Evolutionary conservation across 2,888 invertebrate species (phyloP).

Genomic region (Carpatolechia fugitivella): DNA sequence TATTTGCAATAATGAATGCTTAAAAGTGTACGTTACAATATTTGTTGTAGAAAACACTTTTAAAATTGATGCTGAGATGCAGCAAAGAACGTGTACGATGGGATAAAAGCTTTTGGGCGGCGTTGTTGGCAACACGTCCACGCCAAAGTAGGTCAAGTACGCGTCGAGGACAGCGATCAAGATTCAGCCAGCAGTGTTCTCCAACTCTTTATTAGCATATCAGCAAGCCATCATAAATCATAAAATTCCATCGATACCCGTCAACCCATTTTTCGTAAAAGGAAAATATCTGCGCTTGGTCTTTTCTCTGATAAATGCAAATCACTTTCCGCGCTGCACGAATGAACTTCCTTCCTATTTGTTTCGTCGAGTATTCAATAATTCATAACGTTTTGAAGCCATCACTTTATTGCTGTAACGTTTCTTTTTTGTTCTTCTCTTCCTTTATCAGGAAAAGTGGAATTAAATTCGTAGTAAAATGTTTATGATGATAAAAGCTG

Average conservation of each 20-base stretch:
- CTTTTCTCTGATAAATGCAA: constrained; percentile 41
- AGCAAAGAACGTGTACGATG: background rate
- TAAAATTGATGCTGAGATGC: background rate
- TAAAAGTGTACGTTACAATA: background rate
- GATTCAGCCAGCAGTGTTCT: constrained; percentile 33
- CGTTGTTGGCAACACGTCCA: constrained; percentile 48
- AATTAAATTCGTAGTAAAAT: too few relatives aligned
- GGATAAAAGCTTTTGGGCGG: constrained; percentile 22
- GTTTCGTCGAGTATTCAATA: constrained; percentile 19
- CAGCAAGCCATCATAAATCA: constrained; percentile 60
- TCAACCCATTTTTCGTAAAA: constrained; percentile 38
- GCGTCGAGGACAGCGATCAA: constrained; percentile 54
- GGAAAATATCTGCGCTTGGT: constrained; percentile 37
- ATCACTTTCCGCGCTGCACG: constrained; percentile 35
- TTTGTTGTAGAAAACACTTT: background rate
- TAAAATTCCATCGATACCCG: constrained; percentile 45
- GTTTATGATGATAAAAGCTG: background rate
- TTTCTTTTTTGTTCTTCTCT: background rate
- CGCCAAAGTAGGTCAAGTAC: constrained; percentile 67
- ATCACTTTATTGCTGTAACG: constrained; percentile 2
- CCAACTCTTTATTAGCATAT: constrained; percentile 58
- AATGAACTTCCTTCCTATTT: constrained; percentile 19
- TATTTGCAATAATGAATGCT: too few relatives aligned
- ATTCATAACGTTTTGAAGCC: constrained; percentile 15
- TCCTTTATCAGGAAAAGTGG: too few relatives aligned